A percentile compares a stretch with the other conserved stretches of the same genome.
These are phyloP conservation scores for Toxotes chatareus DNA, from an alignment of 2,113 vertebrate species.

Conservation along the genomic window DNA sequence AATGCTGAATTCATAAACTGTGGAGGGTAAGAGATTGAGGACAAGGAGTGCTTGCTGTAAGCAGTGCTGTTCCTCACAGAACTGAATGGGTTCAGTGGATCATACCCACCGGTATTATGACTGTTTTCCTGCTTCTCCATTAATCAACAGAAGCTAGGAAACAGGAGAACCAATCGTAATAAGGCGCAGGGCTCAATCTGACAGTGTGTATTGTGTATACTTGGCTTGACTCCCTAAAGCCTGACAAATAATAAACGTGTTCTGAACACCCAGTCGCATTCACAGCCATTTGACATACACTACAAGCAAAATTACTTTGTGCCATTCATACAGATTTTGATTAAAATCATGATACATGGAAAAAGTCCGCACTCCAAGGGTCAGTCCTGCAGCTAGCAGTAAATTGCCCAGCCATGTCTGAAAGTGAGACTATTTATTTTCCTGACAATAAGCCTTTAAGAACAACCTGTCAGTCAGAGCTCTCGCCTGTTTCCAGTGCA, in stretches of 20 bases:
- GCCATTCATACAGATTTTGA: slow-evolving; percentile 38
- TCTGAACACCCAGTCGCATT: slow-evolving; percentile 37
- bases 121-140: slow-evolving; percentile 11
- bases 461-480: slow-evolving; percentile 67
- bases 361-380: slow-evolving; percentile 13
- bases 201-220: slow-evolving; percentile 43
- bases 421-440: slow-evolving; percentile 77
- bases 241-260: slow-evolving; percentile 42
- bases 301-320: slow-evolving; percentile 35
- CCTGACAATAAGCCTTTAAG: slow-evolving; percentile 72
- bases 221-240: slow-evolving; percentile 35
- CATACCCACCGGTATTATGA: not conserved
- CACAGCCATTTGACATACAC: slow-evolving; percentile 20
- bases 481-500: slow-evolving; percentile 47
- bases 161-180: slow-evolving; percentile 36
- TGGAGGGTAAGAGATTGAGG: not conserved
- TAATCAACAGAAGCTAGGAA: slow-evolving; percentile 24
- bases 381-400: slow-evolving; percentile 51
- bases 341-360: slow-evolving; percentile 38
- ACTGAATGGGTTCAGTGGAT: not conserved
- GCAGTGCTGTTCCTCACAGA: not conserved
- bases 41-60: not conserved
- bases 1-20: slow-evolving; percentile 14
- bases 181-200: slow-evolving; percentile 36
- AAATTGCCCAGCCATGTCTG: slow-evolving; percentile 68